Base-by-base conservation (phyloP, 2,888 invertebrate genomes). In the Crematogaster levior region DNA sequence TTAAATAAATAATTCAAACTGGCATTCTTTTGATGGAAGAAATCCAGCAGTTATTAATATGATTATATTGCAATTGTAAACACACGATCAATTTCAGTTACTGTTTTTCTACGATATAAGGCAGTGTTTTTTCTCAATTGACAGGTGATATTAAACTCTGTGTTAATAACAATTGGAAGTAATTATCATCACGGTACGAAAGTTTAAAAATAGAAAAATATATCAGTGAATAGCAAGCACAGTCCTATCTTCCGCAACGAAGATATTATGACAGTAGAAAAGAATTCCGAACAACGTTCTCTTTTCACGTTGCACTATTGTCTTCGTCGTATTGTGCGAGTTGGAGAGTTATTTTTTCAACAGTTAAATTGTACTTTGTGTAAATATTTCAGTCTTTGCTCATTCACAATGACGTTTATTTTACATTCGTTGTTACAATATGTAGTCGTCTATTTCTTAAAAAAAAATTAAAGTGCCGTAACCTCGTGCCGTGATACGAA, bases 311-410 rank as follows among this genome's bases (percentile, higher is more conserved):
- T 24, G 43, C 21, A 15, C 18, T 18, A 66, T 66, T 68, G 56
- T 79, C 56, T 79, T 79, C 34, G 34, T 30, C 43, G 43, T 18
- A 68, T 68, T 77, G 56, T 56, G 6, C 40, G 12, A 61, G 48
- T 21, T 53, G 15, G n/a, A 63, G 51, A 56, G 68, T 77, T 79
- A 46, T 68, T 79, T 77, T 75, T 79, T 56, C 77, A 58, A 18
- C 56, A 58, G 56, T 58, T 56, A 40, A 79, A 68, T 70, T 79
- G 56, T 18, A 46, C 70, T 79, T 34, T 21, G 43, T 21, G 43
- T 68, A 77, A 77, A 68, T 68, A 68, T 77, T 77, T 77, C 68
- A 56, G 34, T 56, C 56, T 56, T 30, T 37, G 77, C 18, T 43
- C 53, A 43, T 56, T 51, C 21, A 37, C 40, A 7, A 40, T n/a